Evolutionary conservation across 2,113 vertebrate genomes (phyloP).

Genomic region (Saiga tatarica): DNA sequence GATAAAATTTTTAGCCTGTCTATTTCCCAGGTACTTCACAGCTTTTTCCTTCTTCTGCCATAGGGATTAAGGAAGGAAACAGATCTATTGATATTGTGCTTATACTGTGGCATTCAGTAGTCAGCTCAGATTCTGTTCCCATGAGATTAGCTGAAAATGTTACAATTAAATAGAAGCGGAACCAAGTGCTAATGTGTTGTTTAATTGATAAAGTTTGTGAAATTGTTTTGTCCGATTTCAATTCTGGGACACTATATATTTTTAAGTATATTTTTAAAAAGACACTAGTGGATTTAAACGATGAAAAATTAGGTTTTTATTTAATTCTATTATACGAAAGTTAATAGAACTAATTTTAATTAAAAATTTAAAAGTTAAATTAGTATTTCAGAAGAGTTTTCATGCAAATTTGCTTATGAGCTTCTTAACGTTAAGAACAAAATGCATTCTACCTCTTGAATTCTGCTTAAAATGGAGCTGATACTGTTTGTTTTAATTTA

Average conservation of each 20-base stretch:
- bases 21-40: not conserved
- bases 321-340: not conserved
- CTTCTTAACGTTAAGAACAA: not conserved
- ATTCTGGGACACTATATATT: not conserved
- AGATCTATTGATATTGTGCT: not conserved
- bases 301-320: not conserved
- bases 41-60: not conserved
- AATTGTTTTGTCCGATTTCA: not conserved
- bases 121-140: not conserved
- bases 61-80: not conserved
- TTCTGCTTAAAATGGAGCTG: not conserved
- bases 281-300: not conserved
- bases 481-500: not conserved
- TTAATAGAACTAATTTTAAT: constrained; percentile 23
- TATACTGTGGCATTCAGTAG: not conserved
- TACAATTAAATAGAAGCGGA: not conserved
- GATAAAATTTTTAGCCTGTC: not conserved
- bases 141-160: not conserved
- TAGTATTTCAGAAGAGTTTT: not conserved
- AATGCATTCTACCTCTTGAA: not conserved
- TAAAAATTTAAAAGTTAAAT: not conserved
- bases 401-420: not conserved
- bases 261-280: not conserved
- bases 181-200: not conserved
- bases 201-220: not conserved